A percentile compares a stretch with the other conserved stretches of the same genome.
Conservation (phyloP, 2,113 vertebrate species). For the Eira barbara region DNA sequence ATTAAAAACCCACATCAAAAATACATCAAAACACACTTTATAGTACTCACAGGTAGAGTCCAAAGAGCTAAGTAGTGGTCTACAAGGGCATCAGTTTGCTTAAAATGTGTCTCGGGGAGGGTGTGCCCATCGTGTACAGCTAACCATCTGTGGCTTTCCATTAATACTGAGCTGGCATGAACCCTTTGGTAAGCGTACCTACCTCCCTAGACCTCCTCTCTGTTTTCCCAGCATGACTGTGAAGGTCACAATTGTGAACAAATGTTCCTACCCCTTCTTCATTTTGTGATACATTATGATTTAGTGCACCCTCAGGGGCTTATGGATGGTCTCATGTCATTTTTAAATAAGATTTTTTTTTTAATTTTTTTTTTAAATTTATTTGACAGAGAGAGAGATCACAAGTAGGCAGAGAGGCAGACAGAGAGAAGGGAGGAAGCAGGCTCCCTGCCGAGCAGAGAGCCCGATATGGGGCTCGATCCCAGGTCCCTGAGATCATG, state of each 20-base stretch:
- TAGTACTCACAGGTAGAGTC: slow-evolving; percentile 2
- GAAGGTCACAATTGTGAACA: slow-evolving; percentile 22
- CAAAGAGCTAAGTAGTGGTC: not conserved
- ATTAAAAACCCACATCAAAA: slow-evolving; percentile 71
- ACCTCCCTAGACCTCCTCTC: not conserved
- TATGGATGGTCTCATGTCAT: not conserved
- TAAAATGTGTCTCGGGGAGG: not conserved
- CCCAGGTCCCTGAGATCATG: too few relatives aligned
- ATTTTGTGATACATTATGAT: not conserved
- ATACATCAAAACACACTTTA: slow-evolving; percentile 58
- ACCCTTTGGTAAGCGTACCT: not conserved
- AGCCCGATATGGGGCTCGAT: too few relatives aligned
- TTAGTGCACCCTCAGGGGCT: not conserved
- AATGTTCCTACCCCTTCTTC: not conserved
- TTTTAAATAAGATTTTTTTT: too few relatives aligned
- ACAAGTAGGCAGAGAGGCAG: too few relatives aligned
- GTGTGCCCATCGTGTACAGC: not conserved
- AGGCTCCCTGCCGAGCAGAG: too few relatives aligned
- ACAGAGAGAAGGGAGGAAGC: too few relatives aligned
- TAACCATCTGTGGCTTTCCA: slow-evolving; percentile 50
- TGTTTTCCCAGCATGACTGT: not conserved
- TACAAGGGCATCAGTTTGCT: slow-evolving; percentile 20
- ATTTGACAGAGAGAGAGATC: too few relatives aligned
- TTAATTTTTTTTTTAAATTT: too few relatives aligned
- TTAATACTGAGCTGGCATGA: not conserved